Evolutionary conservation across 2,797 vertebrate genomes (phyloP).

Genomic region (Garrulus glandarius): DNA sequence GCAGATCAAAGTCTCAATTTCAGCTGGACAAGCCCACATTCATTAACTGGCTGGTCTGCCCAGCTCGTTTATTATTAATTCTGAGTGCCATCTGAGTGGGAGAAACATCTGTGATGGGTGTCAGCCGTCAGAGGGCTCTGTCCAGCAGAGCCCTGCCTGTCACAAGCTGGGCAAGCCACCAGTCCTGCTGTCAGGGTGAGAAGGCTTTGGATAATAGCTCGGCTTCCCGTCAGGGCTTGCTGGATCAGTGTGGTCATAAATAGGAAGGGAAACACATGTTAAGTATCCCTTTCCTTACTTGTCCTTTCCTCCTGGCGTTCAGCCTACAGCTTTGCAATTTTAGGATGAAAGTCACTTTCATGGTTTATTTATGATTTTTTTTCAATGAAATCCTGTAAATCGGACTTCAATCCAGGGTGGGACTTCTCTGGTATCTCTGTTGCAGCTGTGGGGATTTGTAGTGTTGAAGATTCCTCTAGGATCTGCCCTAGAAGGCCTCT

Average conservation of each 20-base stretch:
- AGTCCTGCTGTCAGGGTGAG: neutral
- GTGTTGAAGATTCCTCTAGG: neutral
- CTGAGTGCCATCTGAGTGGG: neutral
- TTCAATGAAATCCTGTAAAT: neutral
- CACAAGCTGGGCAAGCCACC: neutral
- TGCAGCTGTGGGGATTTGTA: neutral
- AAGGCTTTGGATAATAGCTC: neutral
- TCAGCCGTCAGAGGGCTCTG: neutral
- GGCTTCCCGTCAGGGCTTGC: neutral
- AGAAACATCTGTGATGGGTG: constrained; percentile 38
- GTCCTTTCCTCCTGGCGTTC: neutral
- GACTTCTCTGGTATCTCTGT: neutral
- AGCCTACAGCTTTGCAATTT: neutral
- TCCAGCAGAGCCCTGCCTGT: neutral
- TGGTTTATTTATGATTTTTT: neutral
- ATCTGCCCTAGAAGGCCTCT: neutral
- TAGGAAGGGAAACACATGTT: neutral
- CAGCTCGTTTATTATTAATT: constrained; percentile 27
- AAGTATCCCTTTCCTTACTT: neutral
- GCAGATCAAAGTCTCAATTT: neutral
- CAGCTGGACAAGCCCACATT: neutral
- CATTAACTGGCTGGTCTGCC: neutral
- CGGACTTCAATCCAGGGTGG: neutral
- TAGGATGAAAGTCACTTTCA: neutral
- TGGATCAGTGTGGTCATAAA: neutral